Conservation (phyloP, 2,113 vertebrate species). For the Synodontis membranacea region DNA sequence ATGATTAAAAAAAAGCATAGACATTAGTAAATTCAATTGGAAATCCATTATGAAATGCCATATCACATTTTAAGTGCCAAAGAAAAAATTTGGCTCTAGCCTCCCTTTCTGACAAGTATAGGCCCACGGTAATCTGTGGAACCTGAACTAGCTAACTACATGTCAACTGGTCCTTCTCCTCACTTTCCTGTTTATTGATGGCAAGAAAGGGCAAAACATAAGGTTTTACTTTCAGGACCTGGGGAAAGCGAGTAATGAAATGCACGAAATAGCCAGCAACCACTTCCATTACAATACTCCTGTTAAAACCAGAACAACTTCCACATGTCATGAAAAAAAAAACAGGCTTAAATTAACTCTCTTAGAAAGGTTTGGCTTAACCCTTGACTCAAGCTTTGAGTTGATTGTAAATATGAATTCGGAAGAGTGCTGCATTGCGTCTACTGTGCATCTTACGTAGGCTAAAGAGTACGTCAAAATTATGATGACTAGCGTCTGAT, state of each 20-base stretch:
- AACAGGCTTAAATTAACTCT: background rate
- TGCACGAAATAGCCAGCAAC: slow-evolving; percentile 35
- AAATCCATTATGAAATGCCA: background rate
- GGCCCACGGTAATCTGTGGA: background rate
- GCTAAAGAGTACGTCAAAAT: background rate
- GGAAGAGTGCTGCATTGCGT: background rate
- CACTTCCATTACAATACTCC: slow-evolving; percentile 36
- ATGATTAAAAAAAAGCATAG: background rate
- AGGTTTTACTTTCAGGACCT: slow-evolving; percentile 27
- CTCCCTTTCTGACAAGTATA: background rate
- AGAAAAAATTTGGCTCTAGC: background rate
- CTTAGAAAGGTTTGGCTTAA: background rate
- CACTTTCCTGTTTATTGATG: slow-evolving; percentile 9
- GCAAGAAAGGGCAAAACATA: slow-evolving; percentile 23
- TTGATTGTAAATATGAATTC: slow-evolving; percentile 1
- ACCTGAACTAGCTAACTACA: background rate
- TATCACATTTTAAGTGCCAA: background rate
- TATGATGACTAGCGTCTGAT: background rate
- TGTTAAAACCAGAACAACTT: slow-evolving; percentile 33
- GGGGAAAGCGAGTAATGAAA: slow-evolving; percentile 25
- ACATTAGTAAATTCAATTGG: background rate
- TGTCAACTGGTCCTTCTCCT: background rate
- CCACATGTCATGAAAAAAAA: slow-evolving; percentile 29
- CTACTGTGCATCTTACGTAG: background rate
- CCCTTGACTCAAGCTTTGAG: background rate